Percentiles rank a stretch among this genome's conserved stretches.
Conservation (phyloP, 1,140 invertebrate species). For the Fopius arisanus region DNA sequence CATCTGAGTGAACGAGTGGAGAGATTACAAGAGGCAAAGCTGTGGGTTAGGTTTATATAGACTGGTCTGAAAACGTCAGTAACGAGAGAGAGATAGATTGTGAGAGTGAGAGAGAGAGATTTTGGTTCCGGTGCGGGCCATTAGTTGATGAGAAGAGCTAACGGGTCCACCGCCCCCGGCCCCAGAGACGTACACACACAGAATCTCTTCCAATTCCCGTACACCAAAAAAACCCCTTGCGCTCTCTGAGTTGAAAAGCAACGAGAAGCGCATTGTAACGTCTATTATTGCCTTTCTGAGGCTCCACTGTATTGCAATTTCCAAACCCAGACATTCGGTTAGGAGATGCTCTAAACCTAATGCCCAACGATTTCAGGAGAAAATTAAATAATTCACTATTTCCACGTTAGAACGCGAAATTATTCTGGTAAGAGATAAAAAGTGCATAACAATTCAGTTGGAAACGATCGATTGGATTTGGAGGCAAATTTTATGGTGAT, state of each 20-base stretch:
- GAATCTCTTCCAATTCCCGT: not conserved
- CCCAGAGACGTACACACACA: not conserved
- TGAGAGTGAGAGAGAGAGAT: slow-evolving; percentile 25
- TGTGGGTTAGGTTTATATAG: slow-evolving; percentile 9
- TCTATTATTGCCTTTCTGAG: slow-evolving; percentile 59
- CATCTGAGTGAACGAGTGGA: slow-evolving; percentile 8
- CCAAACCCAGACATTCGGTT: not conserved
- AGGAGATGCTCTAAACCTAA: not conserved
- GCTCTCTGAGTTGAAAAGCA: slow-evolving; percentile 26
- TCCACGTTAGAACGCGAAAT: no score
- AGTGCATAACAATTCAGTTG: not conserved
- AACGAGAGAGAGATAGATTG: not conserved
- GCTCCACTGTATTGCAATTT: slow-evolving; percentile 56
- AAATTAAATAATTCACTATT: no score
- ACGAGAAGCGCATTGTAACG: slow-evolving; percentile 50
- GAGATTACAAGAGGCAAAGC: slow-evolving; percentile 9
- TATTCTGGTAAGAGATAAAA: not conserved
- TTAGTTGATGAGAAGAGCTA: slow-evolving; percentile 63
- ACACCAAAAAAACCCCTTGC: slow-evolving; percentile 26
- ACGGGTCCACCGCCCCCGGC: slow-evolving; percentile 39
- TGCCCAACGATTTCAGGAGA: not conserved
- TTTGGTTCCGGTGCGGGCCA: slow-evolving; percentile 63
- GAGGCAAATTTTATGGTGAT: slow-evolving; percentile 3
- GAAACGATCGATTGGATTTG: not conserved
- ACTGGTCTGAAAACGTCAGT: not conserved